phyloP scores from a whole-genome alignment of 2,113 vertebrate species.

The Nothoprocta pentlandii region DNA sequence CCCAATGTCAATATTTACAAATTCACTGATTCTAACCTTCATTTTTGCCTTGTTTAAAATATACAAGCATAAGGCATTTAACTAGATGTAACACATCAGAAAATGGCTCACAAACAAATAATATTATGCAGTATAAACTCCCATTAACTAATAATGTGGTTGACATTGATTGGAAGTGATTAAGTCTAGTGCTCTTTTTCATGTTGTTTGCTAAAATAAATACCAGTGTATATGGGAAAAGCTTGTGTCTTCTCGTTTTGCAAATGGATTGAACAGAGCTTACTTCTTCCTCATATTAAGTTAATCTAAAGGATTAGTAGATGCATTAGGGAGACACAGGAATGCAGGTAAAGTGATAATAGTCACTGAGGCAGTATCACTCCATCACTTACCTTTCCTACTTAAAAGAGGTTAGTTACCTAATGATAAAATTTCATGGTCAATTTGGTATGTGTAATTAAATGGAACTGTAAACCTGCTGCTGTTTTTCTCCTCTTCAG shows the following conservation, averaged over 20 bases:
- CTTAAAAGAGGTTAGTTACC: conserved; percentile 78
- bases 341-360: conserved; percentile 76
- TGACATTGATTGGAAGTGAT: conserved; percentile 86
- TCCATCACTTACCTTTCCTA: conserved; percentile 78
- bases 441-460: conserved; percentile 79
- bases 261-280: conserved; percentile 74
- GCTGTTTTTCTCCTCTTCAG: conserved; percentile 77
- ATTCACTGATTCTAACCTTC: conserved; percentile 72
- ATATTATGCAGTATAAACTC: conserved; percentile 81
- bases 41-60: conserved; percentile 75
- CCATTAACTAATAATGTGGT: conserved; percentile 81
- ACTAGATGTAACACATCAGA: conserved; percentile 81
- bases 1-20: conserved; percentile 51
- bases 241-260: conserved; percentile 77
- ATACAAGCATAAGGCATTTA: conserved; percentile 78
- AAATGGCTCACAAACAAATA: conserved; percentile 81
- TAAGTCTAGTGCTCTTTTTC: conserved; percentile 80
- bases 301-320: conserved; percentile 64
- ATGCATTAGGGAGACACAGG: conserved; percentile 71
- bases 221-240: conserved; percentile 73
- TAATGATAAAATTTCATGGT: conserved; percentile 81
- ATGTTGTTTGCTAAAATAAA: conserved; percentile 84
- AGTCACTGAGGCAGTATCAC: conserved; percentile 76
- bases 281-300: conserved; percentile 72
- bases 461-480: conserved; percentile 78